Percentiles rank a stretch among this genome's conserved stretches.
Evolutionary conservation across 37 sponge, comb jelly and placozoan genomes (phyloP).

Genomic region (Ephydatia muelleri): DNA sequence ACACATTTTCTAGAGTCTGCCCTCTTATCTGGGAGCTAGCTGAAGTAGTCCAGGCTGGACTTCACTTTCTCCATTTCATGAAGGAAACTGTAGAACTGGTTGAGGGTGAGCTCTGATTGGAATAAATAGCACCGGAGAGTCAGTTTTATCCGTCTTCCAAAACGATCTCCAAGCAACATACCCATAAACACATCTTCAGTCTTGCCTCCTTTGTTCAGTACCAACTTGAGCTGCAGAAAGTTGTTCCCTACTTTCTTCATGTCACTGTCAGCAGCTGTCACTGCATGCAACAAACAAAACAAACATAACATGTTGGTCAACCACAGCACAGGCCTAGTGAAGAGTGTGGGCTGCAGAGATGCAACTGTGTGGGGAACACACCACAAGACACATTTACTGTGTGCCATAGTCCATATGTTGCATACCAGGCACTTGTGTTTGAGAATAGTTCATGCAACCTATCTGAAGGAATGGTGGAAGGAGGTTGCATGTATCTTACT

Average conservation of each 20-base stretch:
- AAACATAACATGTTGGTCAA: too few relatives aligned
- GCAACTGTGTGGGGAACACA: neutral
- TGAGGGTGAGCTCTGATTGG: slow-evolving; percentile 79
- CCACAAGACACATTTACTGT: neutral
- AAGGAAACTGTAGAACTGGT: slow-evolving; percentile 91
- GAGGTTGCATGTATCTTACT: too few relatives aligned
- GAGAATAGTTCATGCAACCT: too few relatives aligned
- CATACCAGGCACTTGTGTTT: too few relatives aligned
- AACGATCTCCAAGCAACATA: neutral
- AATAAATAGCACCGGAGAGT: too few relatives aligned
- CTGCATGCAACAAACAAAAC: slow-evolving; percentile 47
- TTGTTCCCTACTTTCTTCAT: slow-evolving; percentile 85
- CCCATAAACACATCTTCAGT: slow-evolving; percentile 92
- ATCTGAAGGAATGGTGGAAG: too few relatives aligned
- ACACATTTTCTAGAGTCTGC: neutral
- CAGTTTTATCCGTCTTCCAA: too few relatives aligned
- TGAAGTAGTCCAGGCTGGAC: slow-evolving; percentile 87
- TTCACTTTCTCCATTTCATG: slow-evolving; percentile 97
- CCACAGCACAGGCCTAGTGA: too few relatives aligned
- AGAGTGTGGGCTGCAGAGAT: too few relatives aligned
- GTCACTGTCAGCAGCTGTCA: slow-evolving; percentile 90
- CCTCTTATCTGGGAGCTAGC: too few relatives aligned
- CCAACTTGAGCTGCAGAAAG: slow-evolving; percentile 87
- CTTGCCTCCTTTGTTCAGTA: slow-evolving; percentile 74
- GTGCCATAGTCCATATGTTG: too few relatives aligned